Evolutionary conservation across 2,888 invertebrate species (phyloP).

Genomic region (Fragum sueziense): DNA sequence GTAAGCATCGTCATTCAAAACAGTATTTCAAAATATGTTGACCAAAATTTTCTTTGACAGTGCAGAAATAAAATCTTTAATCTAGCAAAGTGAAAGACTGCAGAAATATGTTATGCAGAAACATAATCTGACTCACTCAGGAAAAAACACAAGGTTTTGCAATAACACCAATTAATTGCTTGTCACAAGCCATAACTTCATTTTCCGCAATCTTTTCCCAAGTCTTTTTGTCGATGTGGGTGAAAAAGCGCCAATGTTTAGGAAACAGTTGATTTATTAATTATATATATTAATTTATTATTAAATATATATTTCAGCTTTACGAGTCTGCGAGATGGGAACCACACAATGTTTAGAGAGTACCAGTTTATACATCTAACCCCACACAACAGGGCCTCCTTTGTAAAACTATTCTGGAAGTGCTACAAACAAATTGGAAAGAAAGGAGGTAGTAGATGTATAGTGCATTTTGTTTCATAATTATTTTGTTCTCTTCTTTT

Average conservation of each 20-base stretch:
- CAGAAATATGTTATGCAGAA: too few relatives aligned
- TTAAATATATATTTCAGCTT: conserved; percentile 73
- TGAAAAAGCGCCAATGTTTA: too few relatives aligned
- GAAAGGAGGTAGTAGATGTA: conserved; percentile 81
- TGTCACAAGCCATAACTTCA: not conserved
- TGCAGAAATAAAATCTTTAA: too few relatives aligned
- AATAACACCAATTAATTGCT: not conserved
- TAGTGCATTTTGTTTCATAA: too few relatives aligned
- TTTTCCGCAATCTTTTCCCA: not conserved
- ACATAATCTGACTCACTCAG: too few relatives aligned
- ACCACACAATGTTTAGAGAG: conserved; percentile 81
- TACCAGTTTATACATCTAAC: conserved; percentile 79
- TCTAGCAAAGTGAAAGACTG: too few relatives aligned
- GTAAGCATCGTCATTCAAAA: too few relatives aligned
- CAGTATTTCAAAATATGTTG: too few relatives aligned
- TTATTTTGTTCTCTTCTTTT: too few relatives aligned
- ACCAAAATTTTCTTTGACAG: too few relatives aligned
- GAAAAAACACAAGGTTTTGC: too few relatives aligned
- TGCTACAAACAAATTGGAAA: conserved; percentile 80
- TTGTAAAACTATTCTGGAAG: conserved; percentile 80
- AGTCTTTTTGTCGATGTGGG: not conserved
- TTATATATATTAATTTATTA: not conserved
- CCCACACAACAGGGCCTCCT: conserved; percentile 80
- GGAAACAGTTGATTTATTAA: too few relatives aligned
- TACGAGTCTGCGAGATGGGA: conserved; percentile 79